Evolutionary conservation across 2,888 invertebrate species (phyloP).

Genomic region (Sphaerophoria taeniata): DNA sequence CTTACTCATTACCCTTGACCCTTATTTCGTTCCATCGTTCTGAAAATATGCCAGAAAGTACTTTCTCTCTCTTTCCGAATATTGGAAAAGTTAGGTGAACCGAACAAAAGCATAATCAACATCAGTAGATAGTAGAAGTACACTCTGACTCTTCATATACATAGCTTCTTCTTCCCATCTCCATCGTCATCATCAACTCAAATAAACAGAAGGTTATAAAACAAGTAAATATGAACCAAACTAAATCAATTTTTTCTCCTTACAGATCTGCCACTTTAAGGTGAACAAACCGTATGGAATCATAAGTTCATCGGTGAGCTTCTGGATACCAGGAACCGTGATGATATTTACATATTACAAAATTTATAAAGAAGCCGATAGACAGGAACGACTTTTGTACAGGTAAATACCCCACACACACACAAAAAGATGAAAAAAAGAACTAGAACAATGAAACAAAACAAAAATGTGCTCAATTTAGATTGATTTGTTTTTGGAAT

Average conservation of each 20-base stretch:
- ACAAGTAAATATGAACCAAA: not conserved
- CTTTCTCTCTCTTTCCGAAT: slow-evolving; percentile 14
- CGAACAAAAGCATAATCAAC: slow-evolving; percentile 30
- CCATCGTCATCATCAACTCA: slow-evolving; percentile 10
- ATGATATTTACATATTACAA: slow-evolving; percentile 97
- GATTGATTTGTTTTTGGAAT: slow-evolving; percentile 50
- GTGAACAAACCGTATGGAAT: slow-evolving; percentile 95
- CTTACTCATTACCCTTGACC: slow-evolving; percentile 51
- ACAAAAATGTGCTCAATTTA: slow-evolving; percentile 41
- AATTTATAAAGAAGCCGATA: slow-evolving; percentile 92
- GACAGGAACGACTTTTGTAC: slow-evolving; percentile 92
- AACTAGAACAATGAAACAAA: slow-evolving; percentile 77
- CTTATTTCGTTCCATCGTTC: slow-evolving; percentile 19
- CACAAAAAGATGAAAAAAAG: not conserved
- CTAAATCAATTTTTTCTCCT: slow-evolving; percentile 44
- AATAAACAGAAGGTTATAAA: slow-evolving; percentile 25
- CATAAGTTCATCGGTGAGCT: slow-evolving; percentile 94
- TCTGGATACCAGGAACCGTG: slow-evolving; percentile 96
- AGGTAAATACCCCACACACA: slow-evolving; percentile 84
- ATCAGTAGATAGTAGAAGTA: not conserved
- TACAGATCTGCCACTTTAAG: slow-evolving; percentile 88
- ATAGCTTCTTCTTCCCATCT: not conserved
- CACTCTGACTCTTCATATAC: not conserved
- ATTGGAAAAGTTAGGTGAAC: slow-evolving; percentile 32
- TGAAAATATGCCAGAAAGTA: slow-evolving; percentile 46